Conservation (phyloP, 2,113 vertebrate species). For the Pimephales promelas region DNA sequence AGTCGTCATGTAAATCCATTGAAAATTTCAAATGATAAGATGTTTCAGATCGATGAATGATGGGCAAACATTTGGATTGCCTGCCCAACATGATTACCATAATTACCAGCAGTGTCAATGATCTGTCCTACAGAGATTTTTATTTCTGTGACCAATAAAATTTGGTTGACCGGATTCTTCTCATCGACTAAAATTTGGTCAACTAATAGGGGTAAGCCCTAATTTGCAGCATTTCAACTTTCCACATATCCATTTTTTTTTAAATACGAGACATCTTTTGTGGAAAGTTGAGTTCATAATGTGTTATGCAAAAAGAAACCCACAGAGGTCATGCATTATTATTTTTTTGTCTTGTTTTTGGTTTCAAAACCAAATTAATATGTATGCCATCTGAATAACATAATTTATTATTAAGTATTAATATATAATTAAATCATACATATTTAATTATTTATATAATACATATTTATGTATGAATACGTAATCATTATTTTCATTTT, state of each 20-base stretch:
- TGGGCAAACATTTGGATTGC: too few relatives aligned
- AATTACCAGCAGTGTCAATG: too few relatives aligned
- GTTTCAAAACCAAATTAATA: background rate
- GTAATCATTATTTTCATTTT: background rate
- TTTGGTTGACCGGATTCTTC: too few relatives aligned
- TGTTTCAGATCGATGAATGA: too few relatives aligned
- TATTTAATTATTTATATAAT: background rate
- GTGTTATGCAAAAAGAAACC: background rate
- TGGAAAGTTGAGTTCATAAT: background rate
- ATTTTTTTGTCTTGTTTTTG: background rate
- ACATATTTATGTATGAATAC: background rate
- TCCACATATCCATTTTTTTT: background rate
- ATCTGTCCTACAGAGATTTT: too few relatives aligned
- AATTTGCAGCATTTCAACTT: background rate
- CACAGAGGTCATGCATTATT: background rate
- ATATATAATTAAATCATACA: constrained; percentile 1
- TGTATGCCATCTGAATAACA: background rate
- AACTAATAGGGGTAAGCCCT: too few relatives aligned
- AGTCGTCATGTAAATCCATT: too few relatives aligned
- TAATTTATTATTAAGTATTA: constrained; percentile 10
- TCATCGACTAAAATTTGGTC: too few relatives aligned
- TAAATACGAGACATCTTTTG: background rate
- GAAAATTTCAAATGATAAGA: too few relatives aligned
- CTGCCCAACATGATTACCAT: too few relatives aligned
- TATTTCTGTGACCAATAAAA: too few relatives aligned